A percentile compares a stretch with the other conserved stretches of the same genome.
These are phyloP conservation scores for Poeciliopsis prolifica DNA, from an alignment of 2,113 vertebrate species.

Conservation along the genomic window DNA sequence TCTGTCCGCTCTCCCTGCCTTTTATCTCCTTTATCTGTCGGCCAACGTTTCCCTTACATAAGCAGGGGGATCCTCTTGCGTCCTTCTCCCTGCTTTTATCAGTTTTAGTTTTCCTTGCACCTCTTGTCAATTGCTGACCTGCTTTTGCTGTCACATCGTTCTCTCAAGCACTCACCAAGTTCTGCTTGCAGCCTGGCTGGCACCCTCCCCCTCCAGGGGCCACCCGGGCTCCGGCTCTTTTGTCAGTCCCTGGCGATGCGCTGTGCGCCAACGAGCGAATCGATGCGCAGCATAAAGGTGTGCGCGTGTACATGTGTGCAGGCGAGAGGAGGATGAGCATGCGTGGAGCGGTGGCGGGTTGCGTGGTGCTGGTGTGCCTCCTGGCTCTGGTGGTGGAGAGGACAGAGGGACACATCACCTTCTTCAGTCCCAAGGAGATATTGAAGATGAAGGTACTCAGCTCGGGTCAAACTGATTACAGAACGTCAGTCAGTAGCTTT, in stretches of 20 bases:
- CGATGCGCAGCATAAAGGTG: neutral
- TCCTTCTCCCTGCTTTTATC: conserved; percentile 14
- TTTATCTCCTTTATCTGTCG: conserved; percentile 25
- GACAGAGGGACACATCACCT: conserved; percentile 81
- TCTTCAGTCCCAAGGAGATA: conserved; percentile 84
- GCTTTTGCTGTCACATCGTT: conserved; percentile 19
- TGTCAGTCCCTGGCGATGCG: neutral
- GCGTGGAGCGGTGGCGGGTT: conserved; percentile 63
- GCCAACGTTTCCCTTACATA: conserved; percentile 47
- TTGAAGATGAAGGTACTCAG: conserved; percentile 81
- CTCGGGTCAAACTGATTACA: neutral
- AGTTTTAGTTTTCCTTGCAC: conserved; percentile 6
- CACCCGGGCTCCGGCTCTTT: neutral
- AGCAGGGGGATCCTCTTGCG: conserved; percentile 13
- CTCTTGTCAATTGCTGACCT: conserved; percentile 31
- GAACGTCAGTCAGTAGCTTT: neutral
- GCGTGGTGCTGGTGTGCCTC: conserved; percentile 74
- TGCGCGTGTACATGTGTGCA: conserved; percentile 24
- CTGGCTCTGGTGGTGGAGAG: conserved; percentile 78
- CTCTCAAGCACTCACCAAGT: neutral
- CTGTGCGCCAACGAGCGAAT: neutral
- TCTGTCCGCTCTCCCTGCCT: neutral
- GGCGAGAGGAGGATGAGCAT: conserved; percentile 70
- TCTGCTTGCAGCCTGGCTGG: neutral
- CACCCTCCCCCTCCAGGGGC: neutral